Conservation (phyloP, 2,797 vertebrate species). For the Phrynocephalus forsythii region DNA sequence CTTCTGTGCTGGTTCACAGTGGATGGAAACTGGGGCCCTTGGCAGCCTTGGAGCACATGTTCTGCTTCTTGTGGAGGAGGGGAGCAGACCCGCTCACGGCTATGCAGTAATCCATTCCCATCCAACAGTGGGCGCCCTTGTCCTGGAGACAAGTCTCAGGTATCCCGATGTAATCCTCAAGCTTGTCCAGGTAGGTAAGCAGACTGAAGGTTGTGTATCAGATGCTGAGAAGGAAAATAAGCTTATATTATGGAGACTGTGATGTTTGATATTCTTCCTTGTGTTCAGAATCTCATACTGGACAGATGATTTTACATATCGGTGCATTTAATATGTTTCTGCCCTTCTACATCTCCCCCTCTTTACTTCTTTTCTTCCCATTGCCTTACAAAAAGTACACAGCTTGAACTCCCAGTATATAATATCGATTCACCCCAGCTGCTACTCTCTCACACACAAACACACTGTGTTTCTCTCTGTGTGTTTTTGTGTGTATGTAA, state of each 20-base stretch:
- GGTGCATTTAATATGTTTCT: too few relatives aligned
- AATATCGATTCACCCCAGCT: neutral
- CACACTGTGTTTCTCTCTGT: neutral
- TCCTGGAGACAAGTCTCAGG: constrained; percentile 89
- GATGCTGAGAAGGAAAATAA: neutral
- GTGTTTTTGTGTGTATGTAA: too few relatives aligned
- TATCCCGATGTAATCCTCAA: constrained; percentile 88
- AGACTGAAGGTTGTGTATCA: fast-evolving
- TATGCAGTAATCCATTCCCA: constrained; percentile 85
- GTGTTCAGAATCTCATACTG: neutral
- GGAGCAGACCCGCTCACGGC: constrained; percentile 84
- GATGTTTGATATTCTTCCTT: neutral
- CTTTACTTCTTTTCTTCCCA: neutral
- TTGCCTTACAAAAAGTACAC: too few relatives aligned
- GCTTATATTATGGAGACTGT: neutral
- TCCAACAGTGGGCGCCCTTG: constrained; percentile 84
- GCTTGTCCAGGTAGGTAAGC: constrained; percentile 93
- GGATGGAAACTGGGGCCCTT: constrained; percentile 91
- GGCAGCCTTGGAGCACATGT: constrained; percentile 91
- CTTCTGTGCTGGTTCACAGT: constrained; percentile 76
- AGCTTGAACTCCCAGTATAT: neutral
- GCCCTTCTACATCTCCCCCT: neutral
- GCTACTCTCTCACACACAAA: neutral
- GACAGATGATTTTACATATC: neutral
- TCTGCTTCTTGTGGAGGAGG: constrained; percentile 92